phyloP scores from a whole-genome alignment of 2,113 vertebrate genomes.

The Pseudopipra pipra region DNA sequence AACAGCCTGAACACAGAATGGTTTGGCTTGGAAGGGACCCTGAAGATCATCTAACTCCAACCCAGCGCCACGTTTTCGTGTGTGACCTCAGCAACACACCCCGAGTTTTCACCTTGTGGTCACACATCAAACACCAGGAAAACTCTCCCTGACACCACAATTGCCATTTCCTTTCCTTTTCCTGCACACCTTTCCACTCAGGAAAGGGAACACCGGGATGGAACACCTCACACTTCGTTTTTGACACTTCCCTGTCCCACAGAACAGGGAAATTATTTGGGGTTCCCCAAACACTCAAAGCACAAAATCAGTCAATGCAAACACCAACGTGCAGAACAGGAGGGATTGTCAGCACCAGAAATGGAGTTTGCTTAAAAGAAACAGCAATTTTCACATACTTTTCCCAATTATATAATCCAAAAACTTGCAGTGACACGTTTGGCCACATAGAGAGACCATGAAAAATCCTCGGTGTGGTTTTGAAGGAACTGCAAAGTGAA shows the following conservation, averaged over 20 bases:
- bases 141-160: background rate
- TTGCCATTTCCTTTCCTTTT: background rate
- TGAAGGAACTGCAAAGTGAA: background rate
- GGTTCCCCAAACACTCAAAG: background rate
- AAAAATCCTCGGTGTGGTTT: background rate
- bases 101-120: background rate
- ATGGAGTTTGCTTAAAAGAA: background rate
- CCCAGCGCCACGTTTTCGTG: accelerated
- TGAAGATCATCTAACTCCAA: background rate
- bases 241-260: no score
- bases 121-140: background rate
- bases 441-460: background rate
- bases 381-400: background rate
- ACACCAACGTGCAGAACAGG: background rate
- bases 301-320: background rate
- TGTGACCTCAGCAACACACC: background rate
- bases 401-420: background rate
- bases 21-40: background rate
- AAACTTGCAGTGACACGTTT: background rate
- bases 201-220: background rate
- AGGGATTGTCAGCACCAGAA: background rate
- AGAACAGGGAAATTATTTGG: accelerated
- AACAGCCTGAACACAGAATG: background rate
- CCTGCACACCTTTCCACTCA: background rate
- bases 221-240: background rate